Base-by-base conservation (phyloP, 2,888 invertebrate species). In the Zootermopsis nevadensis region DNA sequence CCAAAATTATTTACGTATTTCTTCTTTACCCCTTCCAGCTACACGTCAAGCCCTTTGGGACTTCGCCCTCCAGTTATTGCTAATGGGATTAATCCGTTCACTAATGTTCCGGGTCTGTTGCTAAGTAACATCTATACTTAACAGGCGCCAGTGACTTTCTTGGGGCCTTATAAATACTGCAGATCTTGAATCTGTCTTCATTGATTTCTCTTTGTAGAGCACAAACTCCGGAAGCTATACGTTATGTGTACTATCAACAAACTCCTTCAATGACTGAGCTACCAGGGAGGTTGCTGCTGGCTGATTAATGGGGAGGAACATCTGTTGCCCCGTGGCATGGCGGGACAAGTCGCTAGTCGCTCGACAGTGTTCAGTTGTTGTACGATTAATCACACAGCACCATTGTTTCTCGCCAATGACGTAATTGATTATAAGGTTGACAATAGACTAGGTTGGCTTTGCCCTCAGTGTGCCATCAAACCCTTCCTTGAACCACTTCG, bases 381-480 rank as follows among this genome's bases (percentile, higher is more conserved):
- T 80, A 66, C 82, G 81, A 84, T 84, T 84, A 84, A 84, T 84
- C 84, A 84, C 84, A 30, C 66, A 74, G 35, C 72, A 69, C 82
- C 83, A 84, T 84, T 84, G 84, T 84, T 84, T 84, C 72, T 53
- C 72, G 53, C 31, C 76, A 77, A 77, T 76, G 83, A 85, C 83
- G 84, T 85, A 85, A 85, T 85, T 85, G 85, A 85, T 85, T 85
- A 85, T 84, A 82, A 83, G 85, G 84, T 84, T 85, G 84, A 85
- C 85, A 85, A 85, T 85, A 72, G 85, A 84, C 81, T 79, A 74
- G 81, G 31, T 66, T 67, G 77, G 81, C 83, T 83, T 77, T 66
- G 38, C 35, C 60, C 66, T 1, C 38, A 1, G 74, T 69, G 69
- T 31, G 69, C 15, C 33, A 69, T 10, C 69, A 19, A 69, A 15